A percentile compares a stretch with the other conserved stretches of the same genome.
phyloP scores from a whole-genome alignment of 2,797 vertebrate genomes.

The Chelidonichthys spinosus region DNA sequence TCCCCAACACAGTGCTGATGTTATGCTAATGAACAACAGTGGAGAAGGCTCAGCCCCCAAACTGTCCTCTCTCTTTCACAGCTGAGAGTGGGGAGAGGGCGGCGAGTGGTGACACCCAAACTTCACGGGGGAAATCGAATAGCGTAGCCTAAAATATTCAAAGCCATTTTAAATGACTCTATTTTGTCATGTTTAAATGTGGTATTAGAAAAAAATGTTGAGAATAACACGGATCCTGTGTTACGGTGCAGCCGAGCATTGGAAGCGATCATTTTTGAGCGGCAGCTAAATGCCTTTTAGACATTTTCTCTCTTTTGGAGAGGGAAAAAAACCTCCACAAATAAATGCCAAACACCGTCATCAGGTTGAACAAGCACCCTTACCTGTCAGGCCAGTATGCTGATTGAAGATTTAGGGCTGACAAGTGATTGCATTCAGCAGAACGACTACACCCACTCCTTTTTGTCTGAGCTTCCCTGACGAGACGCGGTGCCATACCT shows the following conservation, averaged over 20 bases:
- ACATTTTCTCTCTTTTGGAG: constrained; percentile 55
- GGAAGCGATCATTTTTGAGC: constrained; percentile 50
- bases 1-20: constrained; percentile 80
- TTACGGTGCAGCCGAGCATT: constrained; percentile 41
- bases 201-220: neutral
- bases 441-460: constrained; percentile 78
- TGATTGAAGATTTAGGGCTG: constrained; percentile 81
- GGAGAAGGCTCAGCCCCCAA: constrained; percentile 73
- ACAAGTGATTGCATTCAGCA: constrained; percentile 82
- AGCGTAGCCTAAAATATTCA: constrained; percentile 56
- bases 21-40: constrained; percentile 84
- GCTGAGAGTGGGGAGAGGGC: constrained; percentile 70
- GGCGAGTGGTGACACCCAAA: constrained; percentile 73
- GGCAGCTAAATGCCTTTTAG: constrained; percentile 60
- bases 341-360: constrained; percentile 67
- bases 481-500: constrained; percentile 60
- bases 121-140: constrained; percentile 58
- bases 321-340: constrained; percentile 4
- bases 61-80: constrained; percentile 74
- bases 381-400: constrained; percentile 76
- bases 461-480: constrained; percentile 79
- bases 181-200: constrained; percentile 28
- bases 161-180: constrained; percentile 48
- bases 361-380: constrained; percentile 80
- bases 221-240: too few species aligned